These are phyloP conservation scores for Seriola quinqueradiata DNA, from an alignment of 2,113 vertebrate species.

Conservation along the genomic window DNA sequence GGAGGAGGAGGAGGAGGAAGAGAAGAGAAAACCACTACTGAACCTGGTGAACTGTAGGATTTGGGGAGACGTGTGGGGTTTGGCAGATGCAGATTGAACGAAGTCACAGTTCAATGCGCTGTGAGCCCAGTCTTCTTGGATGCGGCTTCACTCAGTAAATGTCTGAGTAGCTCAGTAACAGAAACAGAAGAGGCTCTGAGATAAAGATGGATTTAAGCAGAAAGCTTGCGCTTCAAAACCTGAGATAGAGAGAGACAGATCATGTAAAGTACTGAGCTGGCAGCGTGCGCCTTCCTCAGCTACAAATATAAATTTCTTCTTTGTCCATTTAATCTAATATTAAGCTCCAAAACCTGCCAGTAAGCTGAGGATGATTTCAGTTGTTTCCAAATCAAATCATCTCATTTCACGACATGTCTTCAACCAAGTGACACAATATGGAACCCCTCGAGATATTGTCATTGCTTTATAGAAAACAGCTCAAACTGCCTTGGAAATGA, in stretches of 20 bases:
- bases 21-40: slow-evolving; percentile 7
- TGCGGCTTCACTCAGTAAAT: slow-evolving; percentile 5
- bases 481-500: not conserved
- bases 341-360: slow-evolving; percentile 7
- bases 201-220: slow-evolving; percentile 44
- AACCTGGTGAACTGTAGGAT: slow-evolving; percentile 12
- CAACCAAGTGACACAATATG: slow-evolving; percentile 3
- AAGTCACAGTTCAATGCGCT: not conserved
- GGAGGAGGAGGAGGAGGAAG: not conserved
- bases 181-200: slow-evolving; percentile 17
- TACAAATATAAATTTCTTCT: slow-evolving; percentile 6
- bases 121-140: slow-evolving; percentile 39
- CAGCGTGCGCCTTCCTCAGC: not conserved
- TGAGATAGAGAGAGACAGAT: not conserved
- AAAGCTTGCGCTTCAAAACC: slow-evolving; percentile 20
- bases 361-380: slow-evolving; percentile 4
- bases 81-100: slow-evolving; percentile 8
- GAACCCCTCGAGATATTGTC: not conserved
- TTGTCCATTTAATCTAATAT: slow-evolving; percentile 25
- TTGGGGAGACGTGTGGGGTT: not conserved
- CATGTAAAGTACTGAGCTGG: slow-evolving; percentile 4
- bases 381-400: slow-evolving; percentile 33
- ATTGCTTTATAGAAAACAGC: slow-evolving; percentile 21
- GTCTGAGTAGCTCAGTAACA: slow-evolving; percentile 7
- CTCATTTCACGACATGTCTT: slow-evolving; percentile 7